These are phyloP conservation scores for Bufo bufo DNA, from an alignment of 2,113 vertebrate species.

Conservation along the genomic window DNA sequence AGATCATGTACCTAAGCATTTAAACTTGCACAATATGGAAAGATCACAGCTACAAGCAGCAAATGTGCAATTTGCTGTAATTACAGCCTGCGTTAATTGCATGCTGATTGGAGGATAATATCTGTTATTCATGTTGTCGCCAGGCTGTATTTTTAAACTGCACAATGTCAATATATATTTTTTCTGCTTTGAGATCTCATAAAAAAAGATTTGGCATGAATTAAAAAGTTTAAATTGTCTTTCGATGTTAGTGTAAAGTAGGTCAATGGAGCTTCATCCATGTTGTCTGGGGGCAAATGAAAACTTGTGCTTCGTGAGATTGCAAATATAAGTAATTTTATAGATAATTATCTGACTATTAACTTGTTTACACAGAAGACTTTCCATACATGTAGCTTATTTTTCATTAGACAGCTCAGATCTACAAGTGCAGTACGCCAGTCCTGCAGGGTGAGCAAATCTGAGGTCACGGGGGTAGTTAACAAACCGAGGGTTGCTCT, in stretches of 20 bases:
- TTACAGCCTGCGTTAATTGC: constrained; percentile 51
- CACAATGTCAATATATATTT: constrained; percentile 35
- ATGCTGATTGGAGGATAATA: constrained; percentile 56
- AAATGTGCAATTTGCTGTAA: constrained; percentile 49
- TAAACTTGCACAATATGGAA: constrained; percentile 52
- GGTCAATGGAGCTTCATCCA: background rate
- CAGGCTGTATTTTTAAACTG: constrained; percentile 48
- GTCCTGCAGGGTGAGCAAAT: no score
- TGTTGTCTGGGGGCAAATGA: background rate
- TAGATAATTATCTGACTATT: background rate
- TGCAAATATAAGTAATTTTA: constrained; percentile 17
- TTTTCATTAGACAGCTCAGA: background rate
- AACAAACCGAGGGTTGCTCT: no score
- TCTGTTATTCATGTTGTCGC: constrained; percentile 50
- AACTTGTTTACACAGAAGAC: background rate
- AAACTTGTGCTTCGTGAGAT: background rate
- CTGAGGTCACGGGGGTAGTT: no score
- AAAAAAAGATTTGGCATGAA: constrained; percentile 24
- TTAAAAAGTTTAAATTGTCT: background rate
- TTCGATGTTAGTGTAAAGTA: background rate
- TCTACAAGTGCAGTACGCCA: no score
- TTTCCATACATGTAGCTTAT: background rate
- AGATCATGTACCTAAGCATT: constrained; percentile 46
- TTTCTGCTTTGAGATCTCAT: background rate
- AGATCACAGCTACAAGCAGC: constrained; percentile 53